Base-by-base conservation (phyloP, 64 coral and sea anemone genomes). In the Cladopsammia gracilis region DNA sequence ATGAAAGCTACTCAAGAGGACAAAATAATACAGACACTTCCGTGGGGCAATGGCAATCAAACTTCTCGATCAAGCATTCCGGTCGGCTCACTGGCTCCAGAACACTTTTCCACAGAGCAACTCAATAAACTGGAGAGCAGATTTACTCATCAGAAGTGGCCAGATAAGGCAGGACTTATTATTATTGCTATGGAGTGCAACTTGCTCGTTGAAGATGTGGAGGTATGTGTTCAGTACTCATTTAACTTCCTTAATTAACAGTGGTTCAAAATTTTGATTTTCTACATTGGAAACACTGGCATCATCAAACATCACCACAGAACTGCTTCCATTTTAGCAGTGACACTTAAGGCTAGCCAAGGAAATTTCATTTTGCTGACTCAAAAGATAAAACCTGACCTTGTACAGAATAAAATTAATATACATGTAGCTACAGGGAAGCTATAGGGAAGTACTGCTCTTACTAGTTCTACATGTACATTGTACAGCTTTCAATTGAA, bases 131-230 rank as follows among this genome's bases (percentile, higher is more conserved):
- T 95, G 1, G 94, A 95, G 75, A 77, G 79, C 61, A 91, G 67
- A 67, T 95, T 95, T 76, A 79, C 74, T 43, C 70, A 91, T 48
- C 88, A 90, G 59, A 95, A 95, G 78, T 95, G 94, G 94, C 94
- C 89, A 10, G 94, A 95, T 88, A 86, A 82, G 64, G 60, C 76
- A 16, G 86, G 47, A 20, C 49, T 95, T 42, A 69, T 80, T 71
- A 82, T 95, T 45, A 91, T 95, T 66, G 94, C 89, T 19, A 78
- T 95, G 79, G 94, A 95, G 51, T 71, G 94, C 71, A 95, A 95
- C 70, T 79, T 95, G 82, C 56, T 88, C 0, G 62, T 64, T 73
- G 61, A 59, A 58, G 88, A 95, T 81, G 89, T 95, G 4, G 81
- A 90, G 94, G 94, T 91, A 78, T 20, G 83, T 92, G 71, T 70